Base-by-base conservation (phyloP, 2,888 invertebrate species). In the Cacoxenus indagator region DNA sequence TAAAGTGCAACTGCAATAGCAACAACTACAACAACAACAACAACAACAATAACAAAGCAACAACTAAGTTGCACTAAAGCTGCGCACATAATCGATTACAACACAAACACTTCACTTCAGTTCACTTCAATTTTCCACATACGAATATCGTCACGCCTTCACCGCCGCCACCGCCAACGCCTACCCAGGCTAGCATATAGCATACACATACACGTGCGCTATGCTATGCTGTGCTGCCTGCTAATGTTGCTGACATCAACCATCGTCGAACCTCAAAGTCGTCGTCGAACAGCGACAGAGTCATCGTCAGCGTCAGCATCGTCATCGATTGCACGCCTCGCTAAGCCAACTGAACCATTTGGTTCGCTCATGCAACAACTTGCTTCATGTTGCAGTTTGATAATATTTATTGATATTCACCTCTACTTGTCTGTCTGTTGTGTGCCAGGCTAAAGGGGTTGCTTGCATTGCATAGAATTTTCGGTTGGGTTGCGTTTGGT, bases 361-460 rank as follows among this genome's bases (percentile, higher is more conserved):
- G 48, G 48, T 48, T 48, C 48, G 57, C 57, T 27, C 57, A 26
- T 19, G 27, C 17, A n/a, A 14, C 29, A 37, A 37, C 37, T 43
- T 43, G 45, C n/a, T 62, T 22, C 51, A 45, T 62, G 61, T 62
- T 62, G 61, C 61, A 62, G 24, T 62, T 62, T 62, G 26, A 62
- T 45, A 62, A 62, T 62, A 62, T 62, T 62, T 62, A 62, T 62
- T 62, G 61, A 62, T 43, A 45, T 62, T 62, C 45, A 24, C 61
- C 45, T 62, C 43, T 62, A 45, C 29, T 43, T 22, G 61, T 26
- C 26, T 8, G 48, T 19, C 14, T 17, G 17, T 48, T 48, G 19
- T 48, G 48, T 37, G 37, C 37, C 37, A 37, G n/a, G n/a, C n/a
- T n/a, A n/a, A n/a, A 37, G 14, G 6, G 17, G 22, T 51, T 51